Base-by-base conservation (phyloP, 2,888 invertebrate species). In the Phaedon cochleariae region DNA sequence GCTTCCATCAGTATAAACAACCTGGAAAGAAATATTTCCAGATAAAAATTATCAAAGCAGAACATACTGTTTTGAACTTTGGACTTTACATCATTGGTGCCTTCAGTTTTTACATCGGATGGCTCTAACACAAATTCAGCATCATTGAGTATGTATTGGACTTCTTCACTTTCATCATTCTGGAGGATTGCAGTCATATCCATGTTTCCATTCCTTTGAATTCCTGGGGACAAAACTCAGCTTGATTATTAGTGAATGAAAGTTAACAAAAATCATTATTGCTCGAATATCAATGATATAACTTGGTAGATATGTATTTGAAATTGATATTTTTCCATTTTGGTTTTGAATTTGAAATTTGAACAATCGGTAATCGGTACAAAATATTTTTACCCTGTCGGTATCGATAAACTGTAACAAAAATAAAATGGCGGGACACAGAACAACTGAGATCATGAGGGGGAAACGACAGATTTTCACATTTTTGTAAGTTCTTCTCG, bases 341-440 rank as follows among this genome's bases (percentile, higher is more conserved):
- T 49, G 6, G 21, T 5, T 66, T 63, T 48, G 57, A 70, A 72
- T 59, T 67, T 65, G 55, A 57, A 70, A 65, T 70, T 61, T 69
- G 68, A 62, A 74, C 76, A 68, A 76, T 77, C 76, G 76, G 75
- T 76, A 77, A 76, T 34, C 34, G 34, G 34, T 10, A 34, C 34
- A 34, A 34, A 34, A 34, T 7, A 34, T 62, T 46, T 26, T 17
- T 45, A 57, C 67, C 59, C 71, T 58, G 71, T 69, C 71, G 71
- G 71, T 71, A 71, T n/a, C n/a, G n/a, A n/a, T n/a, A 59, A n/a
- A 12, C 10, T 18, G 15, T 26, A 5, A 41, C 41, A 34, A 10
- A 10, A 15, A 15, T 18, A 57, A 22, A 26, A 57, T 57, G 45
- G 45, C 45, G 31, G 6, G 12, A 20, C 31, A 49, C 20, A 20